Conservation (phyloP, 2,797 vertebrate genomes). For the Enteromius thamalakanensis region DNA sequence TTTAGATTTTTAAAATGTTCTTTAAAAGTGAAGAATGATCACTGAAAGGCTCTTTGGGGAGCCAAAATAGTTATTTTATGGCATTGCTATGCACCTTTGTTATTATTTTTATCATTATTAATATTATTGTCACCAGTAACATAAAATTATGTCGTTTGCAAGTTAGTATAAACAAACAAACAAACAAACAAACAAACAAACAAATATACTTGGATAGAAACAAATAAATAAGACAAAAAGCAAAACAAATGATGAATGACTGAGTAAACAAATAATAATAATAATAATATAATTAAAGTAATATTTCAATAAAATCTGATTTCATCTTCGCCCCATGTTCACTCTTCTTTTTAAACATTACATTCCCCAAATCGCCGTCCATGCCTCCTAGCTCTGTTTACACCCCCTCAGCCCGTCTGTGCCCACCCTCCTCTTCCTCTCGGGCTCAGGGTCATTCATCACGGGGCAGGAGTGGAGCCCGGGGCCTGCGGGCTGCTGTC, state of each 20-base stretch:
- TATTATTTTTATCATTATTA: too few relatives aligned
- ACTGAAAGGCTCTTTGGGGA: neutral
- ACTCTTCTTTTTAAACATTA: constrained; percentile 5
- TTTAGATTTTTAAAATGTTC: neutral
- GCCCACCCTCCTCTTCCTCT: constrained; percentile 65
- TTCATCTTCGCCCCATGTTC: constrained; percentile 17
- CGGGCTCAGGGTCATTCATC: constrained; percentile 96
- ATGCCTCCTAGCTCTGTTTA: constrained; percentile 2
- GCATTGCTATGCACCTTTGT: neutral
- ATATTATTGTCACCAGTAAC: too few relatives aligned
- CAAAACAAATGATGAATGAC: neutral
- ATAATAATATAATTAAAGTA: neutral
- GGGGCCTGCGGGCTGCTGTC: constrained; percentile 93
- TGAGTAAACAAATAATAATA: neutral
- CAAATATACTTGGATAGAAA: neutral
- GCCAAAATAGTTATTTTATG: neutral
- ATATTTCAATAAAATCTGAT: neutral
- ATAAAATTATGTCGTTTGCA: neutral
- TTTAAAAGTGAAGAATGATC: neutral
- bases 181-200: neutral
- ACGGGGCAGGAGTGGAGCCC: constrained; percentile 91
- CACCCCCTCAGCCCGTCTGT: constrained; percentile 65
- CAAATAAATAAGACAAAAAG: neutral
- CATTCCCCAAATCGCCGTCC: constrained; percentile 5
- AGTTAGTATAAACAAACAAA: neutral